Evolutionary conservation across 2,797 vertebrate species (phyloP).

Genomic region (Coccyzus lansbergi): DNA sequence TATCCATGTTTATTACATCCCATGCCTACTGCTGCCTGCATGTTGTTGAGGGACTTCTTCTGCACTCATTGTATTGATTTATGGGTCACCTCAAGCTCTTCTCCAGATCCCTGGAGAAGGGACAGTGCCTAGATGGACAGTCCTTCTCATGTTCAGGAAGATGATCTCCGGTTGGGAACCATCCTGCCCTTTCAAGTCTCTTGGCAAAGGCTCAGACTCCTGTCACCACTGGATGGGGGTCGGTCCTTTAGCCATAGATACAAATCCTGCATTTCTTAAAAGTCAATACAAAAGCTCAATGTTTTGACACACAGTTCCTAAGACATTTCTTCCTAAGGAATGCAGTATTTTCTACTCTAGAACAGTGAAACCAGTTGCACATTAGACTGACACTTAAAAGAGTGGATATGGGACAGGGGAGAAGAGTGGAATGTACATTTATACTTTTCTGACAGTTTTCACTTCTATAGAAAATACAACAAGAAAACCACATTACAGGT

Average conservation of each 20-base stretch:
- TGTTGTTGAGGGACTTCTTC: background rate
- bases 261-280: background rate
- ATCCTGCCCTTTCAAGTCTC: background rate
- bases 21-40: background rate
- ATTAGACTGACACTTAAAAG: background rate
- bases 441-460: background rate
- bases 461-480: background rate
- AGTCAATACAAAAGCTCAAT: background rate
- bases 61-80: background rate
- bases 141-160: background rate
- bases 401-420: background rate
- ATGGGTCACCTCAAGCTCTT: background rate
- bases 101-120: background rate
- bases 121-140: background rate
- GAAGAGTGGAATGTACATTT: background rate
- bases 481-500: background rate
- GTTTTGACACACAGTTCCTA: background rate
- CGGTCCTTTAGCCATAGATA: fast-evolving
- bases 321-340: background rate
- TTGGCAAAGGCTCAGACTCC: fast-evolving
- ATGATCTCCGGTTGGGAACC: fast-evolving
- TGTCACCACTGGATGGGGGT: background rate
- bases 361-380: background rate
- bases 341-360: background rate
- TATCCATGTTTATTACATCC: background rate